Evolutionary conservation across 2,797 vertebrate species (phyloP).

Genomic region (Crax fasciolata): DNA sequence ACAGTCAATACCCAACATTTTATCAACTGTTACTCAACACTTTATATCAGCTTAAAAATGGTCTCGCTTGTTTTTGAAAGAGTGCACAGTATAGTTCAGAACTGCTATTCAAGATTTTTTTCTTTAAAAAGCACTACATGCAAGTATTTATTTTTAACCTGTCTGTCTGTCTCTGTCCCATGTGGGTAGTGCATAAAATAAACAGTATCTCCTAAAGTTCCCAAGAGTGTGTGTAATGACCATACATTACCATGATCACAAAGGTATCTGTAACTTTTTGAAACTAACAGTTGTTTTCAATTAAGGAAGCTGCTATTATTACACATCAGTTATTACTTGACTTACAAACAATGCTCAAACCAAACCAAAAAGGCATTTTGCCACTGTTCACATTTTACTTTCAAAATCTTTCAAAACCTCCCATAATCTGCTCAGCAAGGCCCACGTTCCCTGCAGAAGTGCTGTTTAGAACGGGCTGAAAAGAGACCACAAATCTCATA

Average conservation of each 20-base stretch:
- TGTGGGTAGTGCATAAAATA: background rate
- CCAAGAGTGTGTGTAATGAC: background rate
- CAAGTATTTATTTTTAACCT: background rate
- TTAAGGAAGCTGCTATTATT: background rate
- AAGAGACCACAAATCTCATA: background rate
- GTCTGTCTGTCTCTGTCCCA: background rate
- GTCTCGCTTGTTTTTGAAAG: background rate
- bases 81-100: background rate
- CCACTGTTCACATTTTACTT: background rate
- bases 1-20: background rate
- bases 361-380: background rate
- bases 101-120: background rate
- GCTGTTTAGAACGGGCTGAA: background rate
- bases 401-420: background rate
- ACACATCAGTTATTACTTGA: background rate
- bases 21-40: background rate
- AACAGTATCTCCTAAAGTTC: background rate
- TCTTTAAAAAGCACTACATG: background rate
- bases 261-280: background rate
- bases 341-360: background rate
- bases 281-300: background rate
- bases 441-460: background rate
- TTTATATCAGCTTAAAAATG: background rate
- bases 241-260: background rate
- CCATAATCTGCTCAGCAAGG: background rate